Evolutionary conservation across 2,113 vertebrate genomes (phyloP).

Genomic region (Prietella phreatophila): DNA sequence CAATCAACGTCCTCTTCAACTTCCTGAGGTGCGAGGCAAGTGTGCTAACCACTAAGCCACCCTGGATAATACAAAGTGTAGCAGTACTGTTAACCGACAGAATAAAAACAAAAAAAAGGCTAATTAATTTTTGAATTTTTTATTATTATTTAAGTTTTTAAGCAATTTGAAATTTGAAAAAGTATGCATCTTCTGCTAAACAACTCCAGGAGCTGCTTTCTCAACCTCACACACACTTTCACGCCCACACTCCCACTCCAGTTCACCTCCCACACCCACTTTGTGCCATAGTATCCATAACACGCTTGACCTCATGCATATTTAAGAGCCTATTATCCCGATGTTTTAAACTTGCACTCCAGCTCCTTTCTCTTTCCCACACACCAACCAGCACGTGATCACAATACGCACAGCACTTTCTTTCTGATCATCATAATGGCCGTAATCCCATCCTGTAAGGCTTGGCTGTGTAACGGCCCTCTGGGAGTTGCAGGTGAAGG

Average conservation of each 20-base stretch:
- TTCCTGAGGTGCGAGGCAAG: too few relatives aligned
- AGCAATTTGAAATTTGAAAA: too few relatives aligned
- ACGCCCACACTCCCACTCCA: neutral
- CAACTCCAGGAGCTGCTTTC: neutral
- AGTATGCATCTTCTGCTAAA: neutral
- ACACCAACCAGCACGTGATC: neutral
- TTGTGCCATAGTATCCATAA: neutral
- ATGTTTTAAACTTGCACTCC: conserved; percentile 8
- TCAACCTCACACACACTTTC: neutral
- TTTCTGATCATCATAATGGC: conserved; percentile 39
- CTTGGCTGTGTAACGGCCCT: conserved; percentile 19
- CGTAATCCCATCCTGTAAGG: conserved; percentile 42
- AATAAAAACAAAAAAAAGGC: too few relatives aligned
- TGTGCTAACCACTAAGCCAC: too few relatives aligned
- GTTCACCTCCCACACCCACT: neutral
- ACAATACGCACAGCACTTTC: neutral
- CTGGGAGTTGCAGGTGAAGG: conserved; percentile 29
- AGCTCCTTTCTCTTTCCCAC: conserved; percentile 2
- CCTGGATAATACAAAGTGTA: too few relatives aligned
- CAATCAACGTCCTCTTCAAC: too few relatives aligned
- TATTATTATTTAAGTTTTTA: too few relatives aligned
- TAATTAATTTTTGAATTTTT: too few relatives aligned
- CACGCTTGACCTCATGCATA: neutral
- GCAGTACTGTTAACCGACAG: too few relatives aligned
- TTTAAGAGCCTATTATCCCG: conserved; percentile 15